Evolutionary conservation across 2,888 invertebrate species (phyloP).

Genomic region (Philaethria dido): DNA sequence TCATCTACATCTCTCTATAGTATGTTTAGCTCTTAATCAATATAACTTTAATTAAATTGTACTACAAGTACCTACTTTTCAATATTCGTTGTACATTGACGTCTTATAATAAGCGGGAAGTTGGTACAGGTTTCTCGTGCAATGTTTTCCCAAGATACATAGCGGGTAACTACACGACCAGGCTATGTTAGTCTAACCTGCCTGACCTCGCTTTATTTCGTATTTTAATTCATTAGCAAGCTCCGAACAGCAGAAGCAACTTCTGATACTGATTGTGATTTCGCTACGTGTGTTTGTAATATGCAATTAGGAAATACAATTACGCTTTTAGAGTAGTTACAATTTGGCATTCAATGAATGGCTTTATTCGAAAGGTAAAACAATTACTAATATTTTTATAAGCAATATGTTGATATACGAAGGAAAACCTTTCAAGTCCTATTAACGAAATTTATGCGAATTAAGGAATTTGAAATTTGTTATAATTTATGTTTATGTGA

Average conservation of each 20-base stretch:
- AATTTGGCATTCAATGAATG: background rate
- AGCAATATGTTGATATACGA: too few relatives aligned
- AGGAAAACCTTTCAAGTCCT: too few relatives aligned
- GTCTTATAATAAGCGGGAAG: constrained; percentile 42
- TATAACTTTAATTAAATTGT: constrained; percentile 19
- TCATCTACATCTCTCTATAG: background rate
- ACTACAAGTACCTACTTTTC: background rate
- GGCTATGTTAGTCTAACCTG: constrained; percentile 45
- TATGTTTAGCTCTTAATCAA: background rate
- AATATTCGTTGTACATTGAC: constrained; percentile 34
- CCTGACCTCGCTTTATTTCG: constrained; percentile 44
- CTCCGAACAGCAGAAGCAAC: constrained; percentile 35
- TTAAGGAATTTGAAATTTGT: too few relatives aligned
- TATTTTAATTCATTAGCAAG: constrained; percentile 44
- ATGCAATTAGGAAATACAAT: constrained; percentile 15
- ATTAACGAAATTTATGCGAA: too few relatives aligned
- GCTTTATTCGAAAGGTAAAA: background rate
- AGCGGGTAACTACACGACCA: constrained; percentile 43
- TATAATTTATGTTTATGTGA: too few relatives aligned
- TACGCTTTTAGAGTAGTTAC: constrained; percentile 3
- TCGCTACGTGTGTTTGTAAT: constrained; percentile 27
- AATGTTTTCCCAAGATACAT: constrained; percentile 45
- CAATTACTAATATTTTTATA: too few relatives aligned
- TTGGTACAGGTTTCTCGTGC: constrained; percentile 41
- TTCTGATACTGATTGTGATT: constrained; percentile 39